These are phyloP conservation scores for Taeniopygia guttata DNA, from an alignment of 2,797 vertebrate genomes.

Conservation along the genomic window DNA sequence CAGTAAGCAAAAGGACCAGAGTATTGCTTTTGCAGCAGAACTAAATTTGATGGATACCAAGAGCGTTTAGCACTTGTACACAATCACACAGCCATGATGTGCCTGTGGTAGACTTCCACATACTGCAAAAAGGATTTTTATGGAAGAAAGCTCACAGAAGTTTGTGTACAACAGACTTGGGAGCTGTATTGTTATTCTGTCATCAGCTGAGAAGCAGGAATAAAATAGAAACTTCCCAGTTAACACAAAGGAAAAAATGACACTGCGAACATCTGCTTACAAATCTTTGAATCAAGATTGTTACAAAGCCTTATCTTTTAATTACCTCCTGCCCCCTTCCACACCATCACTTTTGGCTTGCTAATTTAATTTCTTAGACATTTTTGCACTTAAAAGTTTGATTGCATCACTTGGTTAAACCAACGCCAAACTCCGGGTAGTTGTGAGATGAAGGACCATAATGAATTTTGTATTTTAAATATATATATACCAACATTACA, in stretches of 20 bases:
- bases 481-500: rapidly evolving
- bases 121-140: not conserved
- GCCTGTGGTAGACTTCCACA: not conserved
- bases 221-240: not conserved
- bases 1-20: not conserved
- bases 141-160: not conserved
- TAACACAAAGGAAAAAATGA: not conserved
- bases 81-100: not conserved
- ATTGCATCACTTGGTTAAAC: not conserved
- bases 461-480: not conserved
- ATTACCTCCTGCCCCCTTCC: not conserved
- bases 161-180: not conserved
- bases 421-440: rapidly evolving
- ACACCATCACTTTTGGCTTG: not conserved
- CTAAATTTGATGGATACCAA: not conserved
- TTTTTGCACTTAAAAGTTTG: not conserved
- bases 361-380: not conserved
- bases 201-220: not conserved
- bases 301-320: not conserved
- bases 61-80: not conserved
- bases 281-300: not conserved
- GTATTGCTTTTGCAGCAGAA: not conserved
- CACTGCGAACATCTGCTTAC: not conserved
- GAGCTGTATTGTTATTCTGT: not conserved
- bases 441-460: rapidly evolving